These are phyloP conservation scores for Misgurnus anguillicaudatus DNA, from an alignment of 2,113 vertebrate genomes.

Conservation along the genomic window DNA sequence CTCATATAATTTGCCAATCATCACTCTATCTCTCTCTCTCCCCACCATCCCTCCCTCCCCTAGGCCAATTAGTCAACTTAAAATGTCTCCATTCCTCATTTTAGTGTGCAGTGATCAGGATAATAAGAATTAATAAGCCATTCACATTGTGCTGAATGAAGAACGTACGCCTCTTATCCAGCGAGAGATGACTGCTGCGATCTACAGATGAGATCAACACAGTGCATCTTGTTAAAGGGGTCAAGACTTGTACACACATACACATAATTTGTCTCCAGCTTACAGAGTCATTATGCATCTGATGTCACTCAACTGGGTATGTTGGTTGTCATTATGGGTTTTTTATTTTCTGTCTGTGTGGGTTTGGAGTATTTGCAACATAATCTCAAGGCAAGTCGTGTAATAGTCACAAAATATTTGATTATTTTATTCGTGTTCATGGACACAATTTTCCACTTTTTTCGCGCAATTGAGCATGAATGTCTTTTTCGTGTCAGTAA, in stretches of 20 bases:
- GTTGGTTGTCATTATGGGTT: not conserved
- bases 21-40: constrained; percentile 10
- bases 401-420: no score
- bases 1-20: constrained; percentile 47
- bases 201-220: constrained; percentile 67
- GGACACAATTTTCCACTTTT: no score
- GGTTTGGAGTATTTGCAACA: no score
- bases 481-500: no score
- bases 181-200: not conserved
- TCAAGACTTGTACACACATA: constrained; percentile 57
- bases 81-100: constrained; percentile 86
- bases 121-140: constrained; percentile 88
- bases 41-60: constrained; percentile 66
- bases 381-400: no score
- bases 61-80: constrained; percentile 84
- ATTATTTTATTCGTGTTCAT: no score
- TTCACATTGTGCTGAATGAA: constrained; percentile 77
- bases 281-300: constrained; percentile 24
- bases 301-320: constrained; percentile 14
- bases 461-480: no score
- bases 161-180: constrained; percentile 72
- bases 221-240: constrained; percentile 71
- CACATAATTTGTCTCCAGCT: constrained; percentile 12
- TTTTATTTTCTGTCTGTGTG: not conserved
- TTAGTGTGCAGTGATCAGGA: constrained; percentile 82